Conservation (phyloP, 2,113 vertebrate species). For the Daphoenositta chrysoptera region DNA sequence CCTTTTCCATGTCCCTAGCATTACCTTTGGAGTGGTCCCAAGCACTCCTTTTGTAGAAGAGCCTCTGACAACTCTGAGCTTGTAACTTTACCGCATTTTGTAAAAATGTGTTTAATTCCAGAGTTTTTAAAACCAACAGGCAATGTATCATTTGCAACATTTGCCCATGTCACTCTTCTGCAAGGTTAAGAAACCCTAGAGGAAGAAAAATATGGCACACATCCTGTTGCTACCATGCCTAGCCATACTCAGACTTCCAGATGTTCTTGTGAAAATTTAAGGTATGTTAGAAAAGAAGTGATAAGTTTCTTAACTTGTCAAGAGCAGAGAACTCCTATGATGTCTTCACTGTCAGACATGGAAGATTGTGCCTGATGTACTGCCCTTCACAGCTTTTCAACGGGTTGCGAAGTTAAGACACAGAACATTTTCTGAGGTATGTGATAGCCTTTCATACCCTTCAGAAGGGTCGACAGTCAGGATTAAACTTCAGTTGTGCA, state of each 20-base stretch:
- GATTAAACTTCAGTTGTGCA: conserved; percentile 63
- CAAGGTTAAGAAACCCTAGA: not conserved
- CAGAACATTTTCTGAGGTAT: conserved; percentile 31
- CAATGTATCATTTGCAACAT: not conserved
- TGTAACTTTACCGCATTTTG: not conserved
- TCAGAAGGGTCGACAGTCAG: conserved; percentile 65
- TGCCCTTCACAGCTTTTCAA: conserved; percentile 52
- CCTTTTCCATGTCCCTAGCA: not conserved
- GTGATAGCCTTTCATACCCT: conserved; percentile 62
- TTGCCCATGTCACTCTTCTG: not conserved
- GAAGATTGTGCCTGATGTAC: conserved; percentile 19
- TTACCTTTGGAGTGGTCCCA: not conserved
- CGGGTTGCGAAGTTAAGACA: not conserved
- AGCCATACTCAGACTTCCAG: not conserved
- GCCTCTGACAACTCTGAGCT: not conserved
- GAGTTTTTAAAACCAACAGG: not conserved
- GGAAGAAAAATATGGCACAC: not conserved
- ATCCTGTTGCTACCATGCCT: not conserved
- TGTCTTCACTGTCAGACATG: conserved; percentile 47
- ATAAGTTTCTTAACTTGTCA: conserved; percentile 55
- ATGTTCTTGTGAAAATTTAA: not conserved
- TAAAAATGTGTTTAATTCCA: not conserved
- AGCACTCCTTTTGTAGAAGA: not conserved
- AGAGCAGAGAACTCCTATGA: conserved; percentile 47
- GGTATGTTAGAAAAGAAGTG: conserved; percentile 2